Conservation (phyloP, 2,888 invertebrate species). For the Eupithecia dodoneata region DNA sequence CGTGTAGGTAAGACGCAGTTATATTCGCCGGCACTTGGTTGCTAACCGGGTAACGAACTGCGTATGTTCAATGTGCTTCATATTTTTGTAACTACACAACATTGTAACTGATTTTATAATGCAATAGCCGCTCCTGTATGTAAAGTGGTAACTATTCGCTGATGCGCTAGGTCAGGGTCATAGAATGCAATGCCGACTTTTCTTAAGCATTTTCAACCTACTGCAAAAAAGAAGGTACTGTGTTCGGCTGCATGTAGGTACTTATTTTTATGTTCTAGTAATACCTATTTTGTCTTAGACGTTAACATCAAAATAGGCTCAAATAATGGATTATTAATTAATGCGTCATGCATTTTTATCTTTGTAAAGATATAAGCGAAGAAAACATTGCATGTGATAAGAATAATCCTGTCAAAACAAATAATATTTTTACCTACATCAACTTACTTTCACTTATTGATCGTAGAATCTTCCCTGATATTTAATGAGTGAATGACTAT, state of each 20-base stretch:
- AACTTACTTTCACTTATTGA: neutral
- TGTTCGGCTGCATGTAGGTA: no score
- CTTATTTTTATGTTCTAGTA: neutral
- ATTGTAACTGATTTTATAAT: slow-evolving; percentile 45
- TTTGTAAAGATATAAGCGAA: neutral
- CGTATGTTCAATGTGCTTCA: slow-evolving; percentile 58
- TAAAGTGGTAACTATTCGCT: slow-evolving; percentile 25
- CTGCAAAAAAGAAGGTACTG: no score
- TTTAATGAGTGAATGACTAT: neutral
- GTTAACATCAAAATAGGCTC: neutral
- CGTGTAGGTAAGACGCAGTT: slow-evolving; percentile 69
- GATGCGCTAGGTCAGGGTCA: slow-evolving; percentile 52
- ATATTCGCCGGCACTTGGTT: slow-evolving; percentile 73
- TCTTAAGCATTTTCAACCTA: neutral
- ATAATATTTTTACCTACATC: neutral
- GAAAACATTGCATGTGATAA: neutral
- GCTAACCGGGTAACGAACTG: slow-evolving; percentile 74
- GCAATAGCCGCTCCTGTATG: neutral
- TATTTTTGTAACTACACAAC: slow-evolving; percentile 43
- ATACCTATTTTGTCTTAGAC: neutral
- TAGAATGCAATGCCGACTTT: slow-evolving; percentile 29
- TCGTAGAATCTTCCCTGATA: neutral
- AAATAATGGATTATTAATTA: neutral
- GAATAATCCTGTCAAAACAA: neutral
- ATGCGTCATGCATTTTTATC: slow-evolving; percentile 16